phyloP scores from a whole-genome alignment of 2,797 vertebrate genomes.

The Halcyon leucocephala region DNA sequence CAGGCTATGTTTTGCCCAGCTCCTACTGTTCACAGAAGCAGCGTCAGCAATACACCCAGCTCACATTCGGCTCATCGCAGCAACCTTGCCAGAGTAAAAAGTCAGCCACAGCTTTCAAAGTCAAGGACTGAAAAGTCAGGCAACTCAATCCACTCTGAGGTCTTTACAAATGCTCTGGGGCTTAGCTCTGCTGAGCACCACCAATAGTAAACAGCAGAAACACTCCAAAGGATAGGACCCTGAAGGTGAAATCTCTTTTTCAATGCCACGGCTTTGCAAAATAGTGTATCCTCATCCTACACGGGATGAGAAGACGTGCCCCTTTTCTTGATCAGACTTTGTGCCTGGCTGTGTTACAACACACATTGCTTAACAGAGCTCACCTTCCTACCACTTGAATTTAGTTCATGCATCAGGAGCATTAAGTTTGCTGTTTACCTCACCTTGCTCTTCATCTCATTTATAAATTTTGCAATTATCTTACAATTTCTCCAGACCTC shows the following conservation, averaged over 20 bases:
- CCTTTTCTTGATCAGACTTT: neutral
- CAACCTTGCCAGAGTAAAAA: neutral
- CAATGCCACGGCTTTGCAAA: neutral
- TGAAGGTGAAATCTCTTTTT: neutral
- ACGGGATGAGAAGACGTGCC: rapidly evolving
- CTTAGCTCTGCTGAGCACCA: neutral
- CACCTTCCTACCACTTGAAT: neutral
- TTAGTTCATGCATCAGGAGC: neutral
- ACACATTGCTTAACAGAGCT: neutral
- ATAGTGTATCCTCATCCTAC: neutral
- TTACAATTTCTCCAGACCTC: neutral
- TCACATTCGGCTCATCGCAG: neutral
- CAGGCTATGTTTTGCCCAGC: neutral
- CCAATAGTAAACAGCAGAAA: neutral
- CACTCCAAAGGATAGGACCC: rapidly evolving
- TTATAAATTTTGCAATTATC: neutral
- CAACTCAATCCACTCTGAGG: neutral
- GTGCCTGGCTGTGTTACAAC: neutral
- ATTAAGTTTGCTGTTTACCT: neutral
- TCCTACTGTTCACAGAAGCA: neutral
- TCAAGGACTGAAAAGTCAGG: slow-evolving; percentile 13
- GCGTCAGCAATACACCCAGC: neutral
- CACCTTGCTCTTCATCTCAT: neutral
- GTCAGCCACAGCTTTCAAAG: neutral
- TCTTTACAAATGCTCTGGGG: neutral